Percentiles rank a stretch among this genome's conserved stretches.
Evolutionary conservation across 2,797 vertebrate species (phyloP).

Genomic region (Pipistrellus pygmaeus): DNA sequence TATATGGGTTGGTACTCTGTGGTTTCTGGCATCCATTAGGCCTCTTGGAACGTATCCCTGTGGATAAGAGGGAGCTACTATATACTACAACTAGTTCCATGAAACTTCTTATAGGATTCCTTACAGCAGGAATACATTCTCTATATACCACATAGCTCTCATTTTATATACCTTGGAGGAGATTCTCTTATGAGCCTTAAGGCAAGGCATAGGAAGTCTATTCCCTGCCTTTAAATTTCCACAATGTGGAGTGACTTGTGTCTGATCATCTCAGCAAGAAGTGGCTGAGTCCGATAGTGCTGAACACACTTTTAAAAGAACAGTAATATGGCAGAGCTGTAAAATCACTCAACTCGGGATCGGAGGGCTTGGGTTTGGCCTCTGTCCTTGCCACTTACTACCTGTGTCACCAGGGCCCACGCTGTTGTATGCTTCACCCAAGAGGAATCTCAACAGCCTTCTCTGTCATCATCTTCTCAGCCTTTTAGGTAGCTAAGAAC

Average conservation of each 20-base stretch:
- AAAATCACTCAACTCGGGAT: background rate
- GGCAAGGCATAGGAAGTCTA: constrained; percentile 2
- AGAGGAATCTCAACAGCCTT: background rate
- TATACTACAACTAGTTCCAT: background rate
- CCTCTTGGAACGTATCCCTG: background rate
- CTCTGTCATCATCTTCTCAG: background rate
- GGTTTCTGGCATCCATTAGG: background rate
- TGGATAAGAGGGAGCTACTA: background rate
- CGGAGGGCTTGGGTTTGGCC: background rate
- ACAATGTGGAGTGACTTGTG: constrained; percentile 25
- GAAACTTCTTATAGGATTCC: background rate
- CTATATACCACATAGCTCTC: background rate
- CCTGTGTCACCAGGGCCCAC: background rate
- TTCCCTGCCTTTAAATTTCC: constrained; percentile 26
- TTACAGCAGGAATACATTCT: background rate
- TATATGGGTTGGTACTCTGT: background rate
- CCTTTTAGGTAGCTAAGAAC: background rate
- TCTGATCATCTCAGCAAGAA: constrained; percentile 17
- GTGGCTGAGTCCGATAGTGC: background rate
- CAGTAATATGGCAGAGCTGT: background rate
- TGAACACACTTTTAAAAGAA: background rate
- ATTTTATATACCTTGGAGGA: constrained; percentile 31
- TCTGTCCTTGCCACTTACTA: background rate
- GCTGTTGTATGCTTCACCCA: background rate
- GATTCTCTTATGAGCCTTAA: constrained; percentile 12